Evolutionary conservation across 2,888 invertebrate genomes (phyloP).

Genomic region (Xanthorhoe designata): DNA sequence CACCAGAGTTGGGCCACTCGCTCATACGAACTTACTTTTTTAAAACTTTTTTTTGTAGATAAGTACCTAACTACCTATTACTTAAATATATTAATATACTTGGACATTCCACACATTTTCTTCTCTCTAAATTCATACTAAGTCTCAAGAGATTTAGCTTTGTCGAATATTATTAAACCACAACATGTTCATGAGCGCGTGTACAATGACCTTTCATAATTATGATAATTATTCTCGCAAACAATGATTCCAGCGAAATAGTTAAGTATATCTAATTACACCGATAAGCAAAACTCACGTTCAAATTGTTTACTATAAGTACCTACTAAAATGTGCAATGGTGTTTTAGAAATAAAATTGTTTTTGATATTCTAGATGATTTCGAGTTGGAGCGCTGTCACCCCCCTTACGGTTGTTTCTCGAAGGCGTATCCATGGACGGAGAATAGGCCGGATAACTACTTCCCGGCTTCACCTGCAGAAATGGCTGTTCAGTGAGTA

Average conservation of each 20-base stretch:
- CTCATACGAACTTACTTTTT: not conserved
- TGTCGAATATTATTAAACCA: not conserved
- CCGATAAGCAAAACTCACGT: constrained; percentile 29
- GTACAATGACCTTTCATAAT: constrained; percentile 11
- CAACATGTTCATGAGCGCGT: not conserved
- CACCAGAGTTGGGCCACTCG: too few species aligned
- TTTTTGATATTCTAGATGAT: constrained; percentile 62
- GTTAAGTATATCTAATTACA: constrained; percentile 34
- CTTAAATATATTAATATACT: too few species aligned
- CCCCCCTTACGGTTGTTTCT: constrained; percentile 92
- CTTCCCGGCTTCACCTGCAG: constrained; percentile 90
- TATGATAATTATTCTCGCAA: constrained; percentile 8
- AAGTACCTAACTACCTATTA: too few species aligned
- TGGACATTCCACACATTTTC: too few species aligned
- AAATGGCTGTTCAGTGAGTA: constrained; percentile 82
- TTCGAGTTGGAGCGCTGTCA: constrained; percentile 88
- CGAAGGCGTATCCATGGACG: constrained; percentile 92
- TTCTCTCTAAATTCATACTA: too few species aligned
- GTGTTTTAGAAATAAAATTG: constrained; percentile 5
- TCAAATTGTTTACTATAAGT: not conserved
- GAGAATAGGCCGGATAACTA: constrained; percentile 91
- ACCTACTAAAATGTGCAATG: constrained; percentile 1
- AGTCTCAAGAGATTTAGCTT: not conserved
- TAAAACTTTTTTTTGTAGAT: too few species aligned
- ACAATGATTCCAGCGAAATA: constrained; percentile 32